phyloP scores from a whole-genome alignment of 2,797 vertebrate species.

The Carcharodon carcharias region DNA sequence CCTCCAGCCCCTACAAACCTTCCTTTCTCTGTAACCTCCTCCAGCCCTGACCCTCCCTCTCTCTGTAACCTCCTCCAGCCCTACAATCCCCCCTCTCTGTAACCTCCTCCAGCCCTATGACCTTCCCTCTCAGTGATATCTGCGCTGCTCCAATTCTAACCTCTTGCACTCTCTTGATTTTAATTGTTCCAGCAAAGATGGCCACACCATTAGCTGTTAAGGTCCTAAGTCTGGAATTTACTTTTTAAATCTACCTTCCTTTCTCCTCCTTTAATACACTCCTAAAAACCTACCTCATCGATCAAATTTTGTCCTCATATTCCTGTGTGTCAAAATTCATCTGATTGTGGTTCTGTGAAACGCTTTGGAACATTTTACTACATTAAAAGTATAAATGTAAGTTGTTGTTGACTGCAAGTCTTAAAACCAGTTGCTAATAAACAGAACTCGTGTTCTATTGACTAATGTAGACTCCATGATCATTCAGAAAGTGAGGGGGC shows the following conservation, averaged over 20 bases:
- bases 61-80: not conserved
- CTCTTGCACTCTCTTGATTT: not conserved
- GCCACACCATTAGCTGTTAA: not conserved
- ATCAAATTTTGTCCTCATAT: not conserved
- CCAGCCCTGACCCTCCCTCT: not conserved
- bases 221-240: not conserved
- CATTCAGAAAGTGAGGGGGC: slow-evolving; percentile 82
- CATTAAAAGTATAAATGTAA: not conserved
- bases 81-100: not conserved
- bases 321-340: not conserved
- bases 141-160: not conserved
- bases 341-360: not conserved
- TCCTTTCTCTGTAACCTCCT: not conserved
- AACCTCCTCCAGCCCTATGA: not conserved
- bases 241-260: not conserved
- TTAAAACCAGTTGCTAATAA: not conserved
- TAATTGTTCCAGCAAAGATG: not conserved
- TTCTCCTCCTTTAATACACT: not conserved
- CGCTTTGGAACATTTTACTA: not conserved
- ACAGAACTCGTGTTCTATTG: not conserved
- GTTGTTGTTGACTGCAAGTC: not conserved
- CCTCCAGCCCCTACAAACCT: not conserved
- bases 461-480: slow-evolving; percentile 72
- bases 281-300: not conserved
- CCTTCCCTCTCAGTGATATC: not conserved